Conservation (phyloP, 2,797 vertebrate species). For the Gallinago stenura region DNA sequence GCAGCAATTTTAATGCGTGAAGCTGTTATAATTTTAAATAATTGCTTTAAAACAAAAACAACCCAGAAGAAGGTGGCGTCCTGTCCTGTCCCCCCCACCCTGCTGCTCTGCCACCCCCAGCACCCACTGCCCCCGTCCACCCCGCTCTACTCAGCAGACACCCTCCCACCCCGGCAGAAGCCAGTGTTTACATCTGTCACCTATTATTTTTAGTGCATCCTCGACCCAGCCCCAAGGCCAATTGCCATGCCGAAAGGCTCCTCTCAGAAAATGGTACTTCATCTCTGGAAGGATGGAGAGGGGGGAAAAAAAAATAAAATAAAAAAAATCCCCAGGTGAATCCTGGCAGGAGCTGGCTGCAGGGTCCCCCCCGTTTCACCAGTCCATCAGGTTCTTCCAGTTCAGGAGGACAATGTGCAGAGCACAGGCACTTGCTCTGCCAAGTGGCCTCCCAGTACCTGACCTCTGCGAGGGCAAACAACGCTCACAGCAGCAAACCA, state of each 20-base stretch:
- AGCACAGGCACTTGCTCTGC: neutral
- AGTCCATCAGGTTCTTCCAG: constrained; percentile 51
- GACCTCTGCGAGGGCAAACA: neutral
- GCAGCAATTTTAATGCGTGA: neutral
- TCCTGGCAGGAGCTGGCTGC: neutral
- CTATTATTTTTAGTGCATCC: constrained; percentile 9
- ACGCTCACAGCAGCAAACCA: fast-evolving
- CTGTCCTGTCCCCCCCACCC: neutral
- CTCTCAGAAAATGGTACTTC: neutral
- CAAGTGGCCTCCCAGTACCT: neutral
- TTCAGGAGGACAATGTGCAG: neutral
- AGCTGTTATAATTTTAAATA: neutral
- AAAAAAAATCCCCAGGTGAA: neutral
- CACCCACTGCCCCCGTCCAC: fast-evolving
- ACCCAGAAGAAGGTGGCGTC: fast-evolving
- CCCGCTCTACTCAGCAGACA: neutral
- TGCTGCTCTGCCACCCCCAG: neutral
- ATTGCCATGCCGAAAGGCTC: neutral
- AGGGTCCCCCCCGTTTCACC: neutral
- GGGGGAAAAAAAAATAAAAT: neutral
- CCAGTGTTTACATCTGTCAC: neutral
- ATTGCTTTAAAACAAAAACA: neutral
- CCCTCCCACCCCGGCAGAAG: neutral
- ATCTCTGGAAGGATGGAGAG: neutral
- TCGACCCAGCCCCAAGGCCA: neutral